phyloP scores from a whole-genome alignment of 2,797 vertebrate genomes.

The Sylvilagus floridanus region DNA sequence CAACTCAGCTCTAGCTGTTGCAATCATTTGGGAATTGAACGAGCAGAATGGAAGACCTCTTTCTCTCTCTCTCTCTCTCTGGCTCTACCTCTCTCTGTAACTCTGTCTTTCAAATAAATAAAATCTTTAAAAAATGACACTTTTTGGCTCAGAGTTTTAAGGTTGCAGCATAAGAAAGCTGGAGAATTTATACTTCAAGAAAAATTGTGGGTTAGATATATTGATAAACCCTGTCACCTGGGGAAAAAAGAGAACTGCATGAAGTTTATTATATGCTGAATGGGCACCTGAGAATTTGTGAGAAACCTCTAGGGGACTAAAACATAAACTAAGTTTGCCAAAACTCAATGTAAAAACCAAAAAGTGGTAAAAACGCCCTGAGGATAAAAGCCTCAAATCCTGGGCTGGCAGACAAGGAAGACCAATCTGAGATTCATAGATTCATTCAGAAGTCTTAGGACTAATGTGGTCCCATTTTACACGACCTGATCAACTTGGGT shows the following conservation, averaged over 20 bases:
- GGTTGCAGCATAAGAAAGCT: not conserved
- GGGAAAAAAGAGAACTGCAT: not conserved
- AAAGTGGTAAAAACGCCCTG: not conserved
- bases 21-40: too few relatives aligned
- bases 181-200: not conserved
- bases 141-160: conserved; percentile 36
- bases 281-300: not conserved
- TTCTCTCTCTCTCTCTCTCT: too few relatives aligned
- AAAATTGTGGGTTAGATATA: not conserved
- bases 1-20: too few relatives aligned
- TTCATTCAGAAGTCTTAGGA: not conserved
- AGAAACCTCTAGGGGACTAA: conserved; percentile 8
- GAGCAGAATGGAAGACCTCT: too few relatives aligned
- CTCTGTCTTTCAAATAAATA: too few relatives aligned
- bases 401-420: not conserved
- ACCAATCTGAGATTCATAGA: not conserved
- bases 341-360: not conserved
- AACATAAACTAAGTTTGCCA: not conserved
- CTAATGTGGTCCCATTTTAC: not conserved
- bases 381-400: not conserved
- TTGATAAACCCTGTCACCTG: not conserved
- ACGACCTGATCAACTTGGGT: not conserved
- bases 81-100: too few relatives aligned
- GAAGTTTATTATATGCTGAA: conserved; percentile 9
- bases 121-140: not conserved